Percentiles rank a stretch among this genome's conserved stretches.
Evolutionary conservation across 2,888 invertebrate genomes (phyloP).

Genomic region (Nysson spinosus): DNA sequence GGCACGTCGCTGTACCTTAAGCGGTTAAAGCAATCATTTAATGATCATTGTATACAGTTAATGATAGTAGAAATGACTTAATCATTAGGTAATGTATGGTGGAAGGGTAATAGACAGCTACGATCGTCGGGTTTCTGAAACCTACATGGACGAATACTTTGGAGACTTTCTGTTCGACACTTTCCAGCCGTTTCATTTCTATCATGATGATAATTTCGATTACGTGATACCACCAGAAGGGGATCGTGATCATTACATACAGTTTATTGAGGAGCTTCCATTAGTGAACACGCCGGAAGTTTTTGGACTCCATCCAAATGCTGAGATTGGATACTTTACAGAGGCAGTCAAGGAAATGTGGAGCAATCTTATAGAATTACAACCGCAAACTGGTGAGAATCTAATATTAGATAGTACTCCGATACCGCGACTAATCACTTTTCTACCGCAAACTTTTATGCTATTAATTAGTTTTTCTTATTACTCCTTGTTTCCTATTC

Average conservation of each 20-base stretch:
- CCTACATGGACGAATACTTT: conserved; percentile 96
- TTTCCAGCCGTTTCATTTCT: conserved; percentile 95
- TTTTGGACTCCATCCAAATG: conserved; percentile 96
- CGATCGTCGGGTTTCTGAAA: conserved; percentile 90
- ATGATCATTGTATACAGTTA: no score
- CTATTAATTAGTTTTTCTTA: no score
- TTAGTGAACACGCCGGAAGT: conserved; percentile 92
- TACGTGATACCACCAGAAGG: conserved; percentile 87
- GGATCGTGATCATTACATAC: conserved; percentile 85
- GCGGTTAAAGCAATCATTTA: no score
- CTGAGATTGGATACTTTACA: conserved; percentile 96
- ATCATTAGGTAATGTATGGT: conserved; percentile 91
- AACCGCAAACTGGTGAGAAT: conserved; percentile 89
- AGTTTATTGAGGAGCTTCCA: conserved; percentile 87
- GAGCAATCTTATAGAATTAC: conserved; percentile 90
- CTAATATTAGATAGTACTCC: neutral
- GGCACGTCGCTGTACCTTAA: no score
- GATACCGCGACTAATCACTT: neutral
- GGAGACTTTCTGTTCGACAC: conserved; percentile 95
- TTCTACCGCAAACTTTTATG: no score
- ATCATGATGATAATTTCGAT: conserved; percentile 84
- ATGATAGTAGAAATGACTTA: neutral
- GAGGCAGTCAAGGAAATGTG: conserved; percentile 92
- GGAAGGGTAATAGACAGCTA: conserved; percentile 95
- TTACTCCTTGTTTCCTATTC: no score